Base-by-base conservation (phyloP, 2,797 vertebrate species). In the Eidolon dupreanum region DNA sequence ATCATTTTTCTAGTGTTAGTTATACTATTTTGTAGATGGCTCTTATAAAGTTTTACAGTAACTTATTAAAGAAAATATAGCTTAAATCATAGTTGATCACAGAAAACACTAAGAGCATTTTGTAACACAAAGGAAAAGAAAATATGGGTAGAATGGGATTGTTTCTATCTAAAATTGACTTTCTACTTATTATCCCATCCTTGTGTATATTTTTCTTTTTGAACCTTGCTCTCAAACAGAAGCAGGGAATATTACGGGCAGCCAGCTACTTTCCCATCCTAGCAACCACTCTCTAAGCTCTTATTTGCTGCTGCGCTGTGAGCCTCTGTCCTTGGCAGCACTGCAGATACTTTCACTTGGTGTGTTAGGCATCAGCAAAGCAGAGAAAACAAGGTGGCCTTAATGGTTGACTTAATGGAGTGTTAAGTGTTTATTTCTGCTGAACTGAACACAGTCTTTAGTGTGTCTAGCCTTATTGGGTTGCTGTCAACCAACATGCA, bases 341-440 rank as follows among this genome's bases (percentile, higher is more conserved):
- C 33, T 9, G 22, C n/a, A n/a, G 31, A 43, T n/a, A 20, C 19
- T 36, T 84, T 22, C 51, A 65, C 77, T 31, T 28, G 36, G 38
- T 0, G 2, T 13, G 43, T n/a, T 24, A 87, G 71, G 83, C 36
- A 68, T 83, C 94, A 82, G 49, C 0, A 8, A 92, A 63, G 65
- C 84, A 65, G 49, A 77, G 65, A 63, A 84, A 88, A 90, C 59
- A 68, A 55, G 41, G 82, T 41, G 38, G 63, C 57, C 41, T 84
- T 71, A 55, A 71, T 71, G 83, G 46, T 8, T 73, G 77, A 41
- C 55, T 90, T 83, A 91, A 86, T 92, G 89, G n/a, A 41, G 87
- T 94, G 87, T 68, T 92, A 73, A 79, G 70, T 59, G 71, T 61
- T 81, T 31, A 24, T 84, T 90, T 90, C 49, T 43, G 51, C 26